phyloP scores from a whole-genome alignment of 2,797 vertebrate species.

The Silurus aristotelis region DNA sequence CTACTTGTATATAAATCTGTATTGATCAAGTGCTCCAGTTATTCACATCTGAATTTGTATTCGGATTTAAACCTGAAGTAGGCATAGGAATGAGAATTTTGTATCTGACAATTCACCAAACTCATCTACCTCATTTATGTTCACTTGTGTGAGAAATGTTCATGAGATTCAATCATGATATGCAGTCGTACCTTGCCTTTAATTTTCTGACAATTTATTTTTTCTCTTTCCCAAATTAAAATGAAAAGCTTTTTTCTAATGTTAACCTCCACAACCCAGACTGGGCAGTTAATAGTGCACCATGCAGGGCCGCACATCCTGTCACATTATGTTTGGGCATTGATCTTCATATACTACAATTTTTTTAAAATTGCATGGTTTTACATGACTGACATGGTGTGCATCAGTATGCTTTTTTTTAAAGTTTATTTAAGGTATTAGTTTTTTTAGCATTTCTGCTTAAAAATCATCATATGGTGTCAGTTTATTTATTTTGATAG shows the following conservation, averaged over 20 bases:
- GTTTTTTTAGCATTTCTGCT: not conserved
- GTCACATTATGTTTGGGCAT: not conserved
- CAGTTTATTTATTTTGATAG: slow-evolving; percentile 15
- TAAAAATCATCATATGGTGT: not conserved
- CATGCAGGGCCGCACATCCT: not conserved
- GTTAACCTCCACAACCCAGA: not conserved
- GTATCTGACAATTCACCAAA: not conserved
- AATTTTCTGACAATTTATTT: not conserved
- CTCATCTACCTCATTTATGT: not conserved
- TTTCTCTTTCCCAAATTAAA: not conserved
- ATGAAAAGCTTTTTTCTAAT: not conserved
- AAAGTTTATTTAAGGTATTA: not conserved
- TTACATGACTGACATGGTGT: not conserved
- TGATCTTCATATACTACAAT: not conserved
- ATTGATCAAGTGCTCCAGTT: not conserved
- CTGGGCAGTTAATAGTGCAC: not conserved
- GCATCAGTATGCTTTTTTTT: not conserved
- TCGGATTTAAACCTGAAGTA: not conserved
- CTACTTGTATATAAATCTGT: not conserved
- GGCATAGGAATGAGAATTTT: not conserved
- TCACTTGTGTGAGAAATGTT: not conserved
- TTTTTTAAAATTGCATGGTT: not conserved
- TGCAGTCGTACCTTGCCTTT: not conserved
- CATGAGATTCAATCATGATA: not conserved
- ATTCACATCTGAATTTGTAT: not conserved